Evolutionary conservation across 2,888 invertebrate species (phyloP).

Genomic region (Holacanthella duospinosa): DNA sequence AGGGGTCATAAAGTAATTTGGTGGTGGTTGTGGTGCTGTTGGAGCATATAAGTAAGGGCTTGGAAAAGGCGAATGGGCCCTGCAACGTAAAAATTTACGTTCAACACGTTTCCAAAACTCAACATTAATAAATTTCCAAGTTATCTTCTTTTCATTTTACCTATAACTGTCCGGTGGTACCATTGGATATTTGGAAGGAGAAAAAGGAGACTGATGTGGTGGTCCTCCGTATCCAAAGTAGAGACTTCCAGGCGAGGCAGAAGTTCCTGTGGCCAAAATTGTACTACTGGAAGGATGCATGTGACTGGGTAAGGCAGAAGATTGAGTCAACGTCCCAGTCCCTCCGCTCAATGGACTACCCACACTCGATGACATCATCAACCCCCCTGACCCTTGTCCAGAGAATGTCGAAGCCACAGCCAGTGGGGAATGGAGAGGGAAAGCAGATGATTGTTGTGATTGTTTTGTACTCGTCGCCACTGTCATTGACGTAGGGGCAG

Average conservation of each 20-base stretch:
- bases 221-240: constrained; percentile 6
- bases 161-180: constrained; percentile 35
- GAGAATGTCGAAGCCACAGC: neutral
- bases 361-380: neutral
- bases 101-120: neutral
- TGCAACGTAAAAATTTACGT: constrained; percentile 12
- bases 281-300: neutral
- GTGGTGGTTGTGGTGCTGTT: constrained; percentile 26
- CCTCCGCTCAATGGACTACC: constrained; percentile 4
- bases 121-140: neutral
- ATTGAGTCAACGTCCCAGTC: constrained; percentile 18
- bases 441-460: neutral
- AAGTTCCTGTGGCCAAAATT: neutral
- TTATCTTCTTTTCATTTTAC: constrained; percentile 19
- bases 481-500: constrained; percentile 13
- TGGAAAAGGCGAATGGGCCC: constrained; percentile 33
- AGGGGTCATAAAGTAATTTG: constrained; percentile 35
- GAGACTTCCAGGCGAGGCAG: constrained; percentile 9
- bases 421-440: neutral
- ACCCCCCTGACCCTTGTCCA: neutral
- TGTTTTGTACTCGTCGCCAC: constrained; percentile 5
- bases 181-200: constrained; percentile 33
- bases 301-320: constrained; percentile 8
- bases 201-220: constrained; percentile 32
- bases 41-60: constrained; percentile 34